Evolutionary conservation across 1,140 invertebrate species (phyloP).

Genomic region (Steinernema feltiae): DNA sequence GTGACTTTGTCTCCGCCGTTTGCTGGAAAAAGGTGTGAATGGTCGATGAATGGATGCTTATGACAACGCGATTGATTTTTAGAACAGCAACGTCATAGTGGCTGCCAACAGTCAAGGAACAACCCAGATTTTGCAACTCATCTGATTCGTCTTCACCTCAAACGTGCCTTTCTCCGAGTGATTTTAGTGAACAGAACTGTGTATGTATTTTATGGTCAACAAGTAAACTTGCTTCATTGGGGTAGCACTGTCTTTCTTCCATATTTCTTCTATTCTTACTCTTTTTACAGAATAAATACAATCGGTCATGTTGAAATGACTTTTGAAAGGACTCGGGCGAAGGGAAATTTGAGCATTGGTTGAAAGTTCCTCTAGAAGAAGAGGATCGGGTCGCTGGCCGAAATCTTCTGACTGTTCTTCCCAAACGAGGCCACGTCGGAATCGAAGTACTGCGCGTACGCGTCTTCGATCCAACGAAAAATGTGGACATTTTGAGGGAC

Average conservation of each 20-base stretch:
- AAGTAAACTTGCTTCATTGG: too few relatives aligned
- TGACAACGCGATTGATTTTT: constrained; percentile 45
- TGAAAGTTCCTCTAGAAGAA: constrained; percentile 24
- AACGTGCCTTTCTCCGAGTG: too few relatives aligned
- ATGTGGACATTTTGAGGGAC: constrained; percentile 58
- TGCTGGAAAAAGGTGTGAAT: constrained; percentile 71
- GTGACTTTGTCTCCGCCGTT: constrained; percentile 87
- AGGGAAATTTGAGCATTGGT: background rate
- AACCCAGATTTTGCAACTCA: constrained; percentile 61
- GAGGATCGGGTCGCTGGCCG: constrained; percentile 36
- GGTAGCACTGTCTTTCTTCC: too few relatives aligned
- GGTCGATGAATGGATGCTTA: constrained; percentile 13
- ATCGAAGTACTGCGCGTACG: constrained; percentile 12
- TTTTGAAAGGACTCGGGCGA: constrained; percentile 3
- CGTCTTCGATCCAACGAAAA: constrained; percentile 55
- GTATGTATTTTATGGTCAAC: too few relatives aligned
- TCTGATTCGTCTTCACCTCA: constrained; percentile 17
- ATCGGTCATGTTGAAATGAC: background rate
- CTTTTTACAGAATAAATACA: constrained; percentile 2
- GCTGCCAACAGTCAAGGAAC: constrained; percentile 90
- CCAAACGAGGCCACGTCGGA: background rate
- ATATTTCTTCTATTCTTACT: background rate
- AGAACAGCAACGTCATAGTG: constrained; percentile 78
- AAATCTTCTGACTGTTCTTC: constrained; percentile 28
- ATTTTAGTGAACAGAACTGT: too few relatives aligned